These are phyloP conservation scores for Drosophila pandora DNA, from an alignment of 1,140 invertebrate genomes.

Conservation along the genomic window DNA sequence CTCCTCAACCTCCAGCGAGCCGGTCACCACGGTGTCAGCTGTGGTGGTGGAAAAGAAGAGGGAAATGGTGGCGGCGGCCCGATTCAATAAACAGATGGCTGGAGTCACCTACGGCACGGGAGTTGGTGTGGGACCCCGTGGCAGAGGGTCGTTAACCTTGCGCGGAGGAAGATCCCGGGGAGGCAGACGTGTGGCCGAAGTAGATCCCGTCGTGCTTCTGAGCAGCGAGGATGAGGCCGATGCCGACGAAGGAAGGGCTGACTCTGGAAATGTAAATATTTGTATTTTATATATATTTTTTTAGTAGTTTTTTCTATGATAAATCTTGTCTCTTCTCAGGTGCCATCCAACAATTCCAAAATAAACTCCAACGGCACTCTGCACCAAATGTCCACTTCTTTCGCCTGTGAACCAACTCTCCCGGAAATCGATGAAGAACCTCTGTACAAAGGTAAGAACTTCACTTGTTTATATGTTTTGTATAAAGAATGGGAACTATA, in stretches of 20 bases:
- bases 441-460: slow-evolving; percentile 69
- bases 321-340: slow-evolving; percentile 6
- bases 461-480: too few species aligned
- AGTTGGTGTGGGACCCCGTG: slow-evolving; percentile 28
- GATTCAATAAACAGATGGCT: slow-evolving; percentile 34
- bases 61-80: slow-evolving; percentile 31
- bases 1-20: slow-evolving; percentile 52
- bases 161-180: slow-evolving; percentile 64
- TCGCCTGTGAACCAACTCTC: slow-evolving; percentile 65
- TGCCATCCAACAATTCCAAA: slow-evolving; percentile 31
- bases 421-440: slow-evolving; percentile 69
- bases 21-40: slow-evolving; percentile 62
- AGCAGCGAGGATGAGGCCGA: slow-evolving; percentile 87
- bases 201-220: slow-evolving; percentile 87
- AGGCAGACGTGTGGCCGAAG: slow-evolving; percentile 83
- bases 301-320: too few species aligned
- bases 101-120: slow-evolving; percentile 12
- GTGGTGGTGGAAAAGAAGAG: slow-evolving; percentile 66
- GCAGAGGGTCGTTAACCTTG: slow-evolving; percentile 58
- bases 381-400: slow-evolving; percentile 46
- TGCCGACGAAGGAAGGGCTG: slow-evolving; percentile 55
- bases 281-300: background rate
- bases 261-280: slow-evolving; percentile 51
- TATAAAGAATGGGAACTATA: too few species aligned
- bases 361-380: slow-evolving; percentile 40